Evolutionary conservation across 2,797 vertebrate species (phyloP).

Genomic region (Philypnodon macrostomus): DNA sequence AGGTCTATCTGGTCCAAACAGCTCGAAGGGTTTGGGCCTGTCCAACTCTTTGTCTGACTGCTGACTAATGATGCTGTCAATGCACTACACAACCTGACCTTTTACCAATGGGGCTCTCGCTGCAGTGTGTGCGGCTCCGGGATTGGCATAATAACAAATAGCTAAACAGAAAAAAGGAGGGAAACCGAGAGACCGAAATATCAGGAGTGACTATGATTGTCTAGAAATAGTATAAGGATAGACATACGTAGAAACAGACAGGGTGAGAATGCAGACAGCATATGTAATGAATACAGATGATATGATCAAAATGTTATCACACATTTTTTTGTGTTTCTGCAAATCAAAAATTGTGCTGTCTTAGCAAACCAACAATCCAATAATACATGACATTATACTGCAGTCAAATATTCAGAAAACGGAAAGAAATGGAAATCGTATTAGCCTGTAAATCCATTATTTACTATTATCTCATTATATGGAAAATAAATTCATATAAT

Average conservation of each 20-base stretch:
- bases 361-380: too few species aligned
- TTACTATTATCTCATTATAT: too few species aligned
- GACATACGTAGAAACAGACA: constrained; percentile 3
- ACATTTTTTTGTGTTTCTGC: too few species aligned
- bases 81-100: constrained; percentile 67
- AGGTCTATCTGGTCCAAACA: constrained; percentile 60
- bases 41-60: constrained; percentile 61
- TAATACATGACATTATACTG: too few species aligned
- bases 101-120: constrained; percentile 61
- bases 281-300: too few species aligned
- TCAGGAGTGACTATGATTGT: constrained; percentile 35
- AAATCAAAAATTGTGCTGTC: too few species aligned
- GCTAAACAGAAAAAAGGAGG: constrained; percentile 37
- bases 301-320: too few species aligned
- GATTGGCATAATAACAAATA: constrained; percentile 62
- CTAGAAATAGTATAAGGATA: constrained; percentile 24
- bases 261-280: too few species aligned
- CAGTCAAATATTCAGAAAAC: too few species aligned
- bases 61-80: constrained; percentile 72
- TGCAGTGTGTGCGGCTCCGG: constrained; percentile 39
- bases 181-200: constrained; percentile 26
- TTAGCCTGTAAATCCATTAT: too few species aligned
- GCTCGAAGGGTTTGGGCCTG: constrained; percentile 51
- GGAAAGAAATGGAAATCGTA: too few species aligned
- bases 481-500: too few species aligned